A percentile compares a stretch with the other conserved stretches of the same genome.
phyloP scores from a whole-genome alignment of 2,797 vertebrate genomes.

The Glyptemys insculpta region DNA sequence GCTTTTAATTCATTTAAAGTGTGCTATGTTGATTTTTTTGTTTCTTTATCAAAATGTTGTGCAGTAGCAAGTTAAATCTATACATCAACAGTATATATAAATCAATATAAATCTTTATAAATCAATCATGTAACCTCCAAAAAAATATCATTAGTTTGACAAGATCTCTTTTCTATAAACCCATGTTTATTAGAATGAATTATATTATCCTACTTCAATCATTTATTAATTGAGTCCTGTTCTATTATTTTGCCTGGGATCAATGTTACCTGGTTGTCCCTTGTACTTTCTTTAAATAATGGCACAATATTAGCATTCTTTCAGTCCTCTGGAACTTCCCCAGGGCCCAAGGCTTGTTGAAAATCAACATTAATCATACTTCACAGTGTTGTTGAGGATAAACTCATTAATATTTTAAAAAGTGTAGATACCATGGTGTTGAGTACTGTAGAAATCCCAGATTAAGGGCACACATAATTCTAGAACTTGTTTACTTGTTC shows the following conservation, averaged over 20 bases:
- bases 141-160: background rate
- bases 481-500: background rate
- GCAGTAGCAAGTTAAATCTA: background rate
- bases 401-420: background rate
- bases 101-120: background rate
- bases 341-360: background rate
- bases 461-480: background rate
- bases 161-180: background rate
- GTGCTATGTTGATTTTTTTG: background rate
- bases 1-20: background rate
- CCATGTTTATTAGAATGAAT: background rate
- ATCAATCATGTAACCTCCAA: background rate
- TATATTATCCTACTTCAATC: background rate
- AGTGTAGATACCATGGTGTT: background rate
- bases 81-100: background rate
- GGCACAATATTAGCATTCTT: accelerated
- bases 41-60: background rate
- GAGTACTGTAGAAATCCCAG: background rate
- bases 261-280: background rate
- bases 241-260: background rate
- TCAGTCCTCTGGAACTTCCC: background rate
- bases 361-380: background rate
- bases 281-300: background rate
- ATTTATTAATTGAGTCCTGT: background rate
- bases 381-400: background rate